Conservation (phyloP, 2,797 vertebrate species). For the Enteromius paludinosus region DNA sequence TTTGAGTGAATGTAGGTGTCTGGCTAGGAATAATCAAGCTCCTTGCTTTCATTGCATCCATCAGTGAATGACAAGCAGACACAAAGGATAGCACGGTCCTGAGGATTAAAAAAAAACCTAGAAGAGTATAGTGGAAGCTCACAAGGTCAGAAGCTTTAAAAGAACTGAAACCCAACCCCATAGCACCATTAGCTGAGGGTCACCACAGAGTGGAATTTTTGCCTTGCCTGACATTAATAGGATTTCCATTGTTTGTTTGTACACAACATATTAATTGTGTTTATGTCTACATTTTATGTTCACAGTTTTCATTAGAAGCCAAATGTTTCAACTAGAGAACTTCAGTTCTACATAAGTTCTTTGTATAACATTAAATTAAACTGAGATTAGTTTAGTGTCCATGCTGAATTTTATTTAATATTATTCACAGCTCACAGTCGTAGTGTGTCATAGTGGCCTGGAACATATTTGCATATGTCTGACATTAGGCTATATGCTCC, state of each 20-base stretch:
- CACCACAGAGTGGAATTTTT: slow-evolving; percentile 63
- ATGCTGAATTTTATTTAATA: neutral
- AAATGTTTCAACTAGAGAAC: neutral
- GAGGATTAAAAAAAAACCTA: slow-evolving; percentile 57
- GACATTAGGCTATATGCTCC: neutral
- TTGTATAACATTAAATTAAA: neutral
- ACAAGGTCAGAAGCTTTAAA: slow-evolving; percentile 82
- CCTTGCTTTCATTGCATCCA: slow-evolving; percentile 77
- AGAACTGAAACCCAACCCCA: slow-evolving; percentile 78
- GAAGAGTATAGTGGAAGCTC: slow-evolving; percentile 69
- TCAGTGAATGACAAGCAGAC: slow-evolving; percentile 86
- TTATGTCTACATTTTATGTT: neutral
- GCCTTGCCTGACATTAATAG: slow-evolving; percentile 15
- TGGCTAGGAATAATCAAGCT: slow-evolving; percentile 82
- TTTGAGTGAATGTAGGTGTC: slow-evolving; percentile 46
- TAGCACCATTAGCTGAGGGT: slow-evolving; percentile 72
- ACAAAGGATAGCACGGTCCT: slow-evolving; percentile 83
- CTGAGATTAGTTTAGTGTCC: neutral
- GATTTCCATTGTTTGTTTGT: slow-evolving; percentile 6
- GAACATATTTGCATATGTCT: slow-evolving; percentile 1
- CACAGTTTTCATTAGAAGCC: neutral
- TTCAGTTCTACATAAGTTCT: neutral
- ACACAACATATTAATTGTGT: neutral
- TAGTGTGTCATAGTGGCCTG: neutral
- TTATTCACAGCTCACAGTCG: neutral